Base-by-base conservation (phyloP, 1,140 invertebrate species). In the Chrysomallon squamiferum region DNA sequence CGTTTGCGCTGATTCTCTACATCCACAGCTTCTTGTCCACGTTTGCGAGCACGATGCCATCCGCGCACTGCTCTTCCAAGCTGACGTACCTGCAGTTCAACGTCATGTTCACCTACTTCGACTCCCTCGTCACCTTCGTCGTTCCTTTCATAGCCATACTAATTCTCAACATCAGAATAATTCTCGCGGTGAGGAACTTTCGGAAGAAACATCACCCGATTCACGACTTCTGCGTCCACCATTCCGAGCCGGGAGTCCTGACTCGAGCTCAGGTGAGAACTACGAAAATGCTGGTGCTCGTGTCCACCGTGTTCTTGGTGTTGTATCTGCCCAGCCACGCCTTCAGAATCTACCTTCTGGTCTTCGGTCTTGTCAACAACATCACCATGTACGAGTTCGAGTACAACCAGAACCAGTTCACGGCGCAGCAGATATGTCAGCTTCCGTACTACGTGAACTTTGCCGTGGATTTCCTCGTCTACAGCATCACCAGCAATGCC, bases 391-490 rank as follows among this genome's bases (percentile, higher is more conserved):
- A 13, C 25, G 52, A 32, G 15, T 25, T 15, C 22, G n/a, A 32
- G 32, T 68, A 61, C 56, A 59, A 35, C 49, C 29, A 68, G 35
- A 32, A 60, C 33, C 49, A 52, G 15, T 41, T 62, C 15, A 32
- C 56, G 32, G 67, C 73, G 13, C 78, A 80, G 71, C 73, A 75
- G 29, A 62, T 79, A 22, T 77, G 73, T 33, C 77, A 78, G 59
- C 71, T 78, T 45, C 62, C 80, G 9, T 95, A 93, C 84, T 89
- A 93, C 75, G 90, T 91, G 13, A 94, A 94, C 82, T 95, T 94
- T 76, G 92, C 92, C 57, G 92, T 95, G 50, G 95, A 95, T 87
- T 94, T 95, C 82, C 86, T 92, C n/a, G 87, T 95, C n/a, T 95
- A 95, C 83, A 66, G 65, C n/a, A 29, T 73, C 9, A 75, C 74